Evolutionary conservation across 2,113 vertebrate species (phyloP), one percentile per base, ranked within the genome.

Genomic region (Zosterops japonicus): DNA sequence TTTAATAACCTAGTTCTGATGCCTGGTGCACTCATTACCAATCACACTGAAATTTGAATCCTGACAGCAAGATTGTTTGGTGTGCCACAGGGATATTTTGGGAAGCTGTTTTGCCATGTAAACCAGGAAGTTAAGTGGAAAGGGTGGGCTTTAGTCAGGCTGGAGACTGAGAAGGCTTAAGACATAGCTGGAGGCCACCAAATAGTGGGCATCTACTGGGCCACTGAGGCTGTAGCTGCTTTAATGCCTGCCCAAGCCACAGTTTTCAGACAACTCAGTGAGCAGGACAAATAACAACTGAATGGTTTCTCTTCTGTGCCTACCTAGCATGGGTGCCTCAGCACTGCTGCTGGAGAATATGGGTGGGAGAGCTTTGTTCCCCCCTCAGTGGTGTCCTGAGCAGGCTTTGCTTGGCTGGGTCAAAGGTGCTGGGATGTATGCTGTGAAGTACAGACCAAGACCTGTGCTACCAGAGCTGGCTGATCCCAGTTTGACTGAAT

Each of bases 1-100:
- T 95, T 96, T 93, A 90, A 95, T 89, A 95, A 91, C 81, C 61
- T 36, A 53, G 41, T 83, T 78, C 94, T 93, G 57, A 92, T 65
- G 93, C 71, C 36, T 83, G 89, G 90, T 94, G 50, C 68, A 52
- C 75, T 94, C 90, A 92, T 97, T 90, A 93, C 85, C 68, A 91
- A 82, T 67, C 89, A 83, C 76, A n/a, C 78, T 28, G 70, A 94
- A 95, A 94, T 82, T 2, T 67, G 67, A 82, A 83, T 82, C 23
- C 56, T 57, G 11, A 64, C 36, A 90, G 63, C 33, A 65, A 63
- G 68, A 68, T 27, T n/a, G 44, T 83, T 68, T 71, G 47, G 44
- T 80, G 61, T 74, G 33, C 42, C 47, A 21, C 46, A 46, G 42
- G 52, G 31, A 31, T 59, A 31, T 72, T 89, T 91, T 68, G 55